Conservation (phyloP, 2,113 vertebrate species). For the Sceloporus undulatus region DNA sequence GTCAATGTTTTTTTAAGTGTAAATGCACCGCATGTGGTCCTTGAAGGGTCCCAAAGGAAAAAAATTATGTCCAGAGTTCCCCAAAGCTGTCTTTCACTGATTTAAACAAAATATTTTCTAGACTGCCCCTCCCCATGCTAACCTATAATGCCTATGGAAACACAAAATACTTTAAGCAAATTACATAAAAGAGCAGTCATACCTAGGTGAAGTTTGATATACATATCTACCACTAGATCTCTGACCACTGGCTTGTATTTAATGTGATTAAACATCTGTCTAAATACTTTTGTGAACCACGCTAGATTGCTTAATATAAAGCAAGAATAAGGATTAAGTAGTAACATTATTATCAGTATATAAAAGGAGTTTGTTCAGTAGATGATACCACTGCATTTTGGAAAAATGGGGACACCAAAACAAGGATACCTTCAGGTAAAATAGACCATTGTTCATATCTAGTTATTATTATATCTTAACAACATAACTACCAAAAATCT, state of each 20-base stretch:
- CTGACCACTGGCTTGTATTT: neutral
- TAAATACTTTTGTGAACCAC: neutral
- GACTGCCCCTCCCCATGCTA: no score
- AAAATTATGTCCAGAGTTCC: no score
- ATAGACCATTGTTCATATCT: neutral
- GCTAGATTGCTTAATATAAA: slow-evolving; percentile 1
- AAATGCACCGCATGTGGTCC: no score
- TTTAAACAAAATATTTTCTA: no score
- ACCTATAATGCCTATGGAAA: neutral
- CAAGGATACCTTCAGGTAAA: neutral
- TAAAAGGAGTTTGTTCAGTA: no score
- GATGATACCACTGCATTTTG: neutral
- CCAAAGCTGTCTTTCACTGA: no score
- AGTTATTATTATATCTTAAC: neutral
- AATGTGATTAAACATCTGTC: neutral
- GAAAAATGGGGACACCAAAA: neutral
- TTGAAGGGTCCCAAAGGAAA: no score
- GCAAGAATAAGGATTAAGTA: neutral
- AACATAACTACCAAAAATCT: neutral
- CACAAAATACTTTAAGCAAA: neutral
- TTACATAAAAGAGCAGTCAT: neutral
- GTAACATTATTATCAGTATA: no score
- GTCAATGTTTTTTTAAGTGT: no score
- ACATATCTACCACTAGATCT: neutral
- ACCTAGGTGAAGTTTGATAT: neutral